A percentile compares a stretch with the other conserved stretches of the same genome.
These are phyloP conservation scores for Casuarius casuarius DNA, from an alignment of 2,113 vertebrate species.

Conservation along the genomic window DNA sequence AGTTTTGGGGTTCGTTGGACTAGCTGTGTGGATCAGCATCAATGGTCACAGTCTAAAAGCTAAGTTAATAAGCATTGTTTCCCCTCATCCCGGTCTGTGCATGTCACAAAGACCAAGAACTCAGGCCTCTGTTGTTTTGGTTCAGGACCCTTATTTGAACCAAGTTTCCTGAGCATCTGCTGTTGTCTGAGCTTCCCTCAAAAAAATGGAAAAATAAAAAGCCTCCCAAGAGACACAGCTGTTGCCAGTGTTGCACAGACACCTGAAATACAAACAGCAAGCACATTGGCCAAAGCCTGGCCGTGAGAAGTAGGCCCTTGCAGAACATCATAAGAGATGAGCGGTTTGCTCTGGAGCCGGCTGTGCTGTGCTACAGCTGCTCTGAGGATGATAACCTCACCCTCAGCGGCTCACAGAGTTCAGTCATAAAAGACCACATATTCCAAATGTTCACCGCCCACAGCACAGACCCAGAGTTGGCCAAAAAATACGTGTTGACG, in stretches of 20 bases:
- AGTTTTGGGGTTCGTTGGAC: not conserved
- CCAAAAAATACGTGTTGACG: not conserved
- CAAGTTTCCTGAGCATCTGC: not conserved
- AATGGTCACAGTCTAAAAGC: not conserved
- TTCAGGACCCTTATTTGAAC: not conserved
- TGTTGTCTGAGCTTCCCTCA: not conserved
- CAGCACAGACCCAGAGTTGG: not conserved
- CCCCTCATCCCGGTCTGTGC: not conserved
- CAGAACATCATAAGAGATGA: not conserved
- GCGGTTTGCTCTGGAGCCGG: not conserved
- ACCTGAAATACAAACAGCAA: not conserved
- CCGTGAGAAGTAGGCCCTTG: rapidly evolving
- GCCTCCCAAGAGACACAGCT: not conserved
- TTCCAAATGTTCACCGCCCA: not conserved
- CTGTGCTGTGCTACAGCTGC: not conserved
- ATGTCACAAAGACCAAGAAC: not conserved
- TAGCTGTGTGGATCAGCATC: not conserved
- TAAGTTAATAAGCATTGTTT: not conserved
- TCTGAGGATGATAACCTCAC: not conserved
- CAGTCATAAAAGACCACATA: not conserved
- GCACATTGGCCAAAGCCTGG: rapidly evolving
- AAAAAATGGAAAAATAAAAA: not conserved
- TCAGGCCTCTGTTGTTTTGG: not conserved
- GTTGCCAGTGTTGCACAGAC: not conserved
- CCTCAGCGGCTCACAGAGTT: not conserved